These are phyloP conservation scores for Apamea epomidion DNA, from an alignment of 2,888 invertebrate genomes.

Conservation along the genomic window DNA sequence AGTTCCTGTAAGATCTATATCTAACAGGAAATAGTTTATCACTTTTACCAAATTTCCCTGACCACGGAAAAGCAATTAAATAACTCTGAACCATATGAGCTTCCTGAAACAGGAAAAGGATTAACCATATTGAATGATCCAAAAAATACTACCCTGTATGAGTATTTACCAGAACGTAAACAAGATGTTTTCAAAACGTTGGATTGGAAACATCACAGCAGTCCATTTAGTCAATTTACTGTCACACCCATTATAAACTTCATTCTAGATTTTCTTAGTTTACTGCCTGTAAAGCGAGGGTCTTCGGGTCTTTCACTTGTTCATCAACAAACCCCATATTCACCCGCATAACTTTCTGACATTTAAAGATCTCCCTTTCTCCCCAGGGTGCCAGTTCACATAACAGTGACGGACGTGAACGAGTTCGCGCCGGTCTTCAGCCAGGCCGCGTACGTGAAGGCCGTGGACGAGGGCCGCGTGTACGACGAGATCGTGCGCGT, in stretches of 20 bases:
- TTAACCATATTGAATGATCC: not conserved
- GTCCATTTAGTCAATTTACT: not conserved
- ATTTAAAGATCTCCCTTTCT: not conserved
- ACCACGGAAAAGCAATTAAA: not conserved
- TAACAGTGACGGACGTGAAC: conserved; percentile 98
- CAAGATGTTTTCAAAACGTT: not conserved
- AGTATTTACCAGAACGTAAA: not conserved
- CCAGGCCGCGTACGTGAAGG: conserved; percentile 96
- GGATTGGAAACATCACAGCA: too few species aligned
- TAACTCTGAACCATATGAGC: not conserved
- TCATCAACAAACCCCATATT: not conserved
- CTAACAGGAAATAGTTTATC: not conserved
- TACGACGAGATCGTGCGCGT: conserved; percentile 97
- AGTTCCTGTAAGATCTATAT: too few species aligned
- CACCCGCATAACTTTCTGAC: not conserved
- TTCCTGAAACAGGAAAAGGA: not conserved
- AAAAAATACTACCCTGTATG: not conserved
- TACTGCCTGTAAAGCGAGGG: not conserved
- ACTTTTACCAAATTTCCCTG: not conserved
- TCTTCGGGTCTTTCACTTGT: not conserved
- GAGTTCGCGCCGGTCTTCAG: conserved; percentile 98
- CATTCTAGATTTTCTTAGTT: too few species aligned
- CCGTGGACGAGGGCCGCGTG: conserved; percentile 97
- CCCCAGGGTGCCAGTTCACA: conserved; percentile 96
- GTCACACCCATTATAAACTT: not conserved